These are phyloP conservation scores for Clinocottus analis DNA, from an alignment of 2,113 vertebrate genomes.

Conservation along the genomic window DNA sequence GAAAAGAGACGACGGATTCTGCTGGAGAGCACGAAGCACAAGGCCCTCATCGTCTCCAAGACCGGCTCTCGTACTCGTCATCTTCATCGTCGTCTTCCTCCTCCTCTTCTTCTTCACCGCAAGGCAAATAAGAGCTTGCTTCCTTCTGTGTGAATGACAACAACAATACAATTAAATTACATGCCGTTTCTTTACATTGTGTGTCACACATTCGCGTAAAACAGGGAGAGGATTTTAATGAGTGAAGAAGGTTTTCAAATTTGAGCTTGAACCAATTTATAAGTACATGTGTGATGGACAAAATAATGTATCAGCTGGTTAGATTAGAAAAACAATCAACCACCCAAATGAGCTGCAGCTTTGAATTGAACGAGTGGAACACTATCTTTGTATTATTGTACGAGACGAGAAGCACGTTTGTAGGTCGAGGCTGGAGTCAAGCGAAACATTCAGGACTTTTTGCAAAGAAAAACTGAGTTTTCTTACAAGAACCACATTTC, in stretches of 20 bases:
- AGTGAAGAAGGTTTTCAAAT: not conserved
- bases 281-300: not conserved
- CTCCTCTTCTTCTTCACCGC: slow-evolving; percentile 86
- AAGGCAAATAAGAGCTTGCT: slow-evolving; percentile 89
- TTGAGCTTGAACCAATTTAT: not conserved
- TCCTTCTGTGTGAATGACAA: slow-evolving; percentile 84
- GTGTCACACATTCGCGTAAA: not conserved
- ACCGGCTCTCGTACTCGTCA: slow-evolving; percentile 95
- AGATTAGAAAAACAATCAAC: not conserved
- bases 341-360: not conserved
- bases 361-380: too few species aligned
- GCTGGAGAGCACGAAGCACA: not conserved
- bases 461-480: not conserved
- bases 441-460: not conserved
- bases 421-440: too few species aligned
- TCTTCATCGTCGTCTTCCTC: slow-evolving; percentile 98
- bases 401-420: too few species aligned
- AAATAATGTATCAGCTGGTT: not conserved
- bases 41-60: slow-evolving; percentile 93
- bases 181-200: not conserved
- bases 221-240: not conserved
- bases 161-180: not conserved
- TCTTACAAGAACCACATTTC: not conserved
- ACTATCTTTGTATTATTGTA: too few species aligned
- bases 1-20: slow-evolving; percentile 17